A percentile compares a stretch with the other conserved stretches of the same genome.
These are phyloP conservation scores for Aphidoletes aphidimyza DNA, from an alignment of 2,888 invertebrate species.

Conservation along the genomic window DNA sequence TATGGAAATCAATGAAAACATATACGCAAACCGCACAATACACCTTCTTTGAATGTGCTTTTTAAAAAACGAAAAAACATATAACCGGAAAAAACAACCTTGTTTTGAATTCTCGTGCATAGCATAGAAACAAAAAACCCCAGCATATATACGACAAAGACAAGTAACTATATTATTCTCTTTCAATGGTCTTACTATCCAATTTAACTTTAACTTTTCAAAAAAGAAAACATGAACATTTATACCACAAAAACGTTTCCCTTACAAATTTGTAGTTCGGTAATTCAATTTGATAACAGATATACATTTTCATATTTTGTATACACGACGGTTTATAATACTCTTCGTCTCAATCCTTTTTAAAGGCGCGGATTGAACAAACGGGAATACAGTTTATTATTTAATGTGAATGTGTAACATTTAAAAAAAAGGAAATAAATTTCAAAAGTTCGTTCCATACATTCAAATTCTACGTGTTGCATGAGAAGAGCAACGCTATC, in stretches of 20 bases:
- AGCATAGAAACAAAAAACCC: not conserved
- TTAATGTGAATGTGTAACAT: too few relatives aligned
- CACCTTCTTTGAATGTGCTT: not conserved
- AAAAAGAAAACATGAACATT: not conserved
- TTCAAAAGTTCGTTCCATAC: too few relatives aligned
- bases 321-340: slow-evolving; percentile 28
- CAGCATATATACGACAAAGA: not conserved
- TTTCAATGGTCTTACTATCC: slow-evolving; percentile 13
- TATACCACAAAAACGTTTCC: not conserved
- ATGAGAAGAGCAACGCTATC: not conserved
- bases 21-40: not conserved
- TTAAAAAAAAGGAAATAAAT: too few relatives aligned
- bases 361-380: too few relatives aligned
- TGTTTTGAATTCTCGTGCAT: not conserved
- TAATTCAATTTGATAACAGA: slow-evolving; percentile 2
- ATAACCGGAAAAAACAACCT: too few relatives aligned
- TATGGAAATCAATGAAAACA: too few relatives aligned
- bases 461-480: too few relatives aligned
- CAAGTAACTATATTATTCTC: slow-evolving; percentile 12
- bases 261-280: slow-evolving; percentile 43
- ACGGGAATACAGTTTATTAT: too few relatives aligned
- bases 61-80: not conserved
- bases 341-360: slow-evolving; percentile 12
- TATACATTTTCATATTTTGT: not conserved
- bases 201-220: slow-evolving; percentile 17